Percentiles rank a stretch among this genome's conserved stretches.
Evolutionary conservation across 2,888 invertebrate species (phyloP).

Genomic region (Dasypogon diadema): DNA sequence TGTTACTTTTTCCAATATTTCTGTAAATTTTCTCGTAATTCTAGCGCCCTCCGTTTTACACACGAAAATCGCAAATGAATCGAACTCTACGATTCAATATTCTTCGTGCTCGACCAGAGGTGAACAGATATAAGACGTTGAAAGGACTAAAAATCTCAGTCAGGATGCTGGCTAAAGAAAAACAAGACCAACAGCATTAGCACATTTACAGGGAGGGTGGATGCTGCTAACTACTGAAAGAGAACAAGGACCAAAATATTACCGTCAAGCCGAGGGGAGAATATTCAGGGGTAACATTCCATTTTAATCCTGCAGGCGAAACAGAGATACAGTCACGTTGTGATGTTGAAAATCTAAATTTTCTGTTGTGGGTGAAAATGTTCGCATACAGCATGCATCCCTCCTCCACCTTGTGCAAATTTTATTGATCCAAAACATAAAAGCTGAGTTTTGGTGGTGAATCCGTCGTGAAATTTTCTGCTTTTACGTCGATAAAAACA

Average conservation of each 20-base stretch:
- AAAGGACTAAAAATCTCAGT: slow-evolving; percentile 38
- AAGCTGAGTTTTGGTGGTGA: slow-evolving; percentile 23
- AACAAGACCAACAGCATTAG: slow-evolving; percentile 37
- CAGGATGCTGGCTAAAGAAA: slow-evolving; percentile 38
- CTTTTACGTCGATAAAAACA: slow-evolving; percentile 15
- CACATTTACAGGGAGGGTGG: not conserved
- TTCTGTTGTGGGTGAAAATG: slow-evolving; percentile 19
- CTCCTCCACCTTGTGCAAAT: slow-evolving; percentile 28
- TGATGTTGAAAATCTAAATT: slow-evolving; percentile 13
- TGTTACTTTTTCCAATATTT: slow-evolving; percentile 7
- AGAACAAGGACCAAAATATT: slow-evolving; percentile 47
- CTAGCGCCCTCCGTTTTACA: slow-evolving; percentile 51
- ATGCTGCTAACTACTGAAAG: slow-evolving; percentile 12
- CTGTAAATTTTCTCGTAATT: slow-evolving; percentile 10
- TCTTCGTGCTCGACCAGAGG: slow-evolving; percentile 28
- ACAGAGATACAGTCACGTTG: slow-evolving; percentile 11
- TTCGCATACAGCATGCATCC: slow-evolving; percentile 11
- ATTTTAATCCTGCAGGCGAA: not conserved
- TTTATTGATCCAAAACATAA: slow-evolving; percentile 38
- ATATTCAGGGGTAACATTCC: slow-evolving; percentile 12
- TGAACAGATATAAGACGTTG: slow-evolving; percentile 24
- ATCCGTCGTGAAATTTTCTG: slow-evolving; percentile 20
- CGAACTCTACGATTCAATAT: slow-evolving; percentile 16
- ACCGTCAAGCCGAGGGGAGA: slow-evolving; percentile 2
- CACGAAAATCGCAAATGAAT: slow-evolving; percentile 55